Percentiles rank a stretch among this genome's conserved stretches.
Conservation (phyloP, 2,888 invertebrate species). For the Pseudoips prasinana region DNA sequence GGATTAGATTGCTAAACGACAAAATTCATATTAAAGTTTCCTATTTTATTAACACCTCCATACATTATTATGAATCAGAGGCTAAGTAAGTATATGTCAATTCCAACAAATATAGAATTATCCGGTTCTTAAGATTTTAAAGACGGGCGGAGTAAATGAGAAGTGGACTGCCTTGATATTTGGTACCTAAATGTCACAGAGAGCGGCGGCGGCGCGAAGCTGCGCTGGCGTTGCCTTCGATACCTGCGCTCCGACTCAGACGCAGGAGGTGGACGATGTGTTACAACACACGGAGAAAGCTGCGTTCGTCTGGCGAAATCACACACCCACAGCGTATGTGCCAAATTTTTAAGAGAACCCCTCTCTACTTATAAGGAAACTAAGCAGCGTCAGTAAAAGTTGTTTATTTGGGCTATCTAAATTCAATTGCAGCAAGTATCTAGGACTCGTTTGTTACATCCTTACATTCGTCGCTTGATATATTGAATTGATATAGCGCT, state of each 20-base stretch:
- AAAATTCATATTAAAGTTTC: conserved; percentile 64
- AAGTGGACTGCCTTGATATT: conserved; percentile 72
- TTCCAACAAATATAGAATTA: conserved; percentile 44
- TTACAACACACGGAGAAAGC: conserved; percentile 76
- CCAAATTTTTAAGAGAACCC: conserved; percentile 67
- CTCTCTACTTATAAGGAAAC: conserved; percentile 55
- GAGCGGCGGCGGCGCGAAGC: conserved; percentile 19
- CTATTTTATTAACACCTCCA: conserved; percentile 62
- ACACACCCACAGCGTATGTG: conserved; percentile 74
- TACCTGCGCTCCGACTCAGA: conserved; percentile 12
- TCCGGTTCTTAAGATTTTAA: conserved; percentile 45
- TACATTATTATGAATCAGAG: conserved; percentile 58
- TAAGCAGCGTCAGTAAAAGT: conserved; percentile 61
- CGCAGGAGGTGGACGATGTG: conserved; percentile 27
- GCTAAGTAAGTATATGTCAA: conserved; percentile 48
- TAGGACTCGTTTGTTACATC: too few species aligned
- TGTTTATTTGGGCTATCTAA: conserved; percentile 47
- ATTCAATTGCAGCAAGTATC: conserved; percentile 34
- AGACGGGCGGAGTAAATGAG: conserved; percentile 39
- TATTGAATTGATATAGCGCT: too few species aligned
- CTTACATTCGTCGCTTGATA: too few species aligned
- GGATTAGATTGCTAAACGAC: conserved; percentile 27
- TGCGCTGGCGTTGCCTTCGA: conserved; percentile 26
- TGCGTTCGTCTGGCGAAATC: conserved; percentile 72
- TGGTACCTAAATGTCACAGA: conserved; percentile 60